Percentiles rank a stretch among this genome's conserved stretches.
Evolutionary conservation across 2,113 vertebrate species (phyloP).

Genomic region (Brachyhypopomus gauderio): DNA sequence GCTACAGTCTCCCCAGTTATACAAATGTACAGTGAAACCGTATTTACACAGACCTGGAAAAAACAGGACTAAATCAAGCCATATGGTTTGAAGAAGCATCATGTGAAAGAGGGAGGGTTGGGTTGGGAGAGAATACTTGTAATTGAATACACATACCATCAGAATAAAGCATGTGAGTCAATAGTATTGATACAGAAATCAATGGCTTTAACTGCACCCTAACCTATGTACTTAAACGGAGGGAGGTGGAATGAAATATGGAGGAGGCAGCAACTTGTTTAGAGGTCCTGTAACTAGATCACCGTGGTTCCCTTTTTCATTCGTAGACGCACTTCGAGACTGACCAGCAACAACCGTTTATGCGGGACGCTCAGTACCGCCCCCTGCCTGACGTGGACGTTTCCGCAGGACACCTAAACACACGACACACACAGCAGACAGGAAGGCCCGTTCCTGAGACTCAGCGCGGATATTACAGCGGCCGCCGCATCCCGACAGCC

Average conservation of each 20-base stretch:
- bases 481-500: not conserved
- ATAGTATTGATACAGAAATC: not conserved
- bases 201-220: not conserved
- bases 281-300: slow-evolving; percentile 22
- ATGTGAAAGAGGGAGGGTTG: slow-evolving; percentile 6
- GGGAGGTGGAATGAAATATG: not conserved
- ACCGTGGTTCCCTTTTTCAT: slow-evolving; percentile 22
- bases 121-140: slow-evolving; percentile 5
- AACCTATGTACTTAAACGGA: not conserved
- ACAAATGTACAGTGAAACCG: slow-evolving; percentile 76
- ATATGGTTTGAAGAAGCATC: slow-evolving; percentile 40
- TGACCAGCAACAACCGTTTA: not conserved
- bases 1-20: slow-evolving; percentile 65
- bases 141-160: not conserved
- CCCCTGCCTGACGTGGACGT: not conserved
- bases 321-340: not conserved
- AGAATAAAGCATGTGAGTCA: slow-evolving; percentile 22
- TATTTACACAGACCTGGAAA: slow-evolving; percentile 76
- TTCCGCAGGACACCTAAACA: not conserved
- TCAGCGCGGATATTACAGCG: slow-evolving; percentile 15
- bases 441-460: slow-evolving; percentile 35
- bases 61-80: slow-evolving; percentile 39
- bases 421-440: slow-evolving; percentile 3
- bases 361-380: slow-evolving; percentile 13
- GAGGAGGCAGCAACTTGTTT: not conserved